phyloP scores from a whole-genome alignment of 1,140 invertebrate species.

The Achroia grisella region DNA sequence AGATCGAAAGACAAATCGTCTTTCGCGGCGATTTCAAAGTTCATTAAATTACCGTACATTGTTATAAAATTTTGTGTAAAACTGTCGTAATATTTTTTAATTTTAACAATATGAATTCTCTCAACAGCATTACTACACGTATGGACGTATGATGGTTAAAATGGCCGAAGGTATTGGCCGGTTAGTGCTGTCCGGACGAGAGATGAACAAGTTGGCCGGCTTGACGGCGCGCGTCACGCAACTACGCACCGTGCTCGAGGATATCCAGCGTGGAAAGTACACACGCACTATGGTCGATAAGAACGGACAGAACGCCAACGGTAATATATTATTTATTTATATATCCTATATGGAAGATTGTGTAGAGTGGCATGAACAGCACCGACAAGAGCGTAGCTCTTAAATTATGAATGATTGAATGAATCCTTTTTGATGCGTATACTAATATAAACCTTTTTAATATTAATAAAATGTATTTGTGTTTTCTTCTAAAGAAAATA shows the following conservation, averaged over 20 bases:
- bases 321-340: background rate
- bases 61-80: background rate
- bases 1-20: background rate
- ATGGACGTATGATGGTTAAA: constrained; percentile 97
- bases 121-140: constrained; percentile 90
- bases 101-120: constrained; percentile 5
- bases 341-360: no score
- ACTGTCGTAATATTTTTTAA: no score
- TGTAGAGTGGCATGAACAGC: no score
- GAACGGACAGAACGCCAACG: constrained; percentile 33
- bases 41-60: no score
- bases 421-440: no score
- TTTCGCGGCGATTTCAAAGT: background rate
- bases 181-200: constrained; percentile 93
- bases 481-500: no score
- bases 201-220: constrained; percentile 94
- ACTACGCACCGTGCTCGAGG: constrained; percentile 88
- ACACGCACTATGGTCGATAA: constrained; percentile 88
- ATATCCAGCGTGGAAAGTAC: constrained; percentile 91
- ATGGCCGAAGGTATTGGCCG: constrained; percentile 97
- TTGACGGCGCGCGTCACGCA: constrained; percentile 95
- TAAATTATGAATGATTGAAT: no score
- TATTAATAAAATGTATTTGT: no score
- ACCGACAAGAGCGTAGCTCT: no score
- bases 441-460: no score